Base-by-base conservation (phyloP, 1,140 invertebrate species). In the Drosophila cardini region DNA sequence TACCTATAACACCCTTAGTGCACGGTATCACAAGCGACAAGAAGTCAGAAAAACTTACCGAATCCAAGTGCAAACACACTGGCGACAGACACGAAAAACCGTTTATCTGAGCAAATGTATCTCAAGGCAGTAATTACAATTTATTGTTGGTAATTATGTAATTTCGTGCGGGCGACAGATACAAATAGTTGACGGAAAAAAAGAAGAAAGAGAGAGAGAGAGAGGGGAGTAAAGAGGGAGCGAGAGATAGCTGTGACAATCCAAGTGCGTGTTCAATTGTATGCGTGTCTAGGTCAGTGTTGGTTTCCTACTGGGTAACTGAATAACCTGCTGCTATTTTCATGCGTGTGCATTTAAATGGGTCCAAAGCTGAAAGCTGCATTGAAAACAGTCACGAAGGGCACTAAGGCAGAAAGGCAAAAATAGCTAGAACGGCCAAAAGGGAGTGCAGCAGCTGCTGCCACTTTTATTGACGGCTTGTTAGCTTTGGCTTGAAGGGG, bases 121-220 rank as follows among this genome's bases (percentile, higher is more conserved):
- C 77, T 83, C 61, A 85, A 78, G 81, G 76, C 81, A 79, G 81
- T 85, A 85, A 85, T 85, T 85, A 85, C 81, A 85, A 85, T 85
- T 85, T 85, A 85, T 80, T 85, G 81, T 63, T 77, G 74, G 81
- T 85, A 85, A 86, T 85, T 85, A 80, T 78, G 82, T 85, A 85
- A 85, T 85, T 85, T 85, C 58, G 63, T 69, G 62, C 26, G 43
- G 57, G 57, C 57, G 65, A 62, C 48, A 65, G 52, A 67, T 56
- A 65, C 50, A 40, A 45, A 40, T 69, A 61, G 56, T 61, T 45
- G 18, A 42, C 56, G 30, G 18, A 26, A 21, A 26, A n/a, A 42
- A 67, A 30, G 18, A 38, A 21, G 42, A n/a, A 16, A 2, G 63
- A 56, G 30, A 55, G 16, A n/a, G 61, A 0, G 16, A 30, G 8